Conservation (phyloP, 2,888 invertebrate genomes). For the Clivina fossor region DNA sequence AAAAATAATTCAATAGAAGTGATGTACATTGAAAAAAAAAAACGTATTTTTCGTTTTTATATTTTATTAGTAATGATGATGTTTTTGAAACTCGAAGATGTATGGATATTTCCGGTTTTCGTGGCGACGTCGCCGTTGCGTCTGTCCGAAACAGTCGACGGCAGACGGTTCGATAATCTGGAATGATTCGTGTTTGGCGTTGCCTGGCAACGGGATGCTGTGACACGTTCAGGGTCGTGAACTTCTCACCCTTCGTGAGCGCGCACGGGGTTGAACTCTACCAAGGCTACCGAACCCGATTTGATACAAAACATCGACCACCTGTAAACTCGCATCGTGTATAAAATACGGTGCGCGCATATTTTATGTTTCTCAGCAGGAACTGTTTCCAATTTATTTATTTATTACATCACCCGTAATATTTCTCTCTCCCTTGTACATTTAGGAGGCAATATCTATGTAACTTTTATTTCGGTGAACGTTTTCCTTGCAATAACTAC, state of each 20-base stretch:
- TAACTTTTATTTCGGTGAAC: no score
- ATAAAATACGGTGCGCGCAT: no score
- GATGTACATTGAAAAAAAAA: no score
- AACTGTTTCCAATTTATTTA: no score
- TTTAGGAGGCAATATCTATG: no score
- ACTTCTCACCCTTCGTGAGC: conserved; percentile 26
- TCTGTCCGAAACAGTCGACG: no score
- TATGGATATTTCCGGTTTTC: not conserved
- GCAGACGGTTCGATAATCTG: conserved; percentile 41
- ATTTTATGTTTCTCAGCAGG: no score
- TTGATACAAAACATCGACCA: conserved; percentile 15
- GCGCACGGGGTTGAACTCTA: not conserved
- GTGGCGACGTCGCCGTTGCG: conserved; percentile 33
- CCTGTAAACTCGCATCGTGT: conserved; percentile 14
- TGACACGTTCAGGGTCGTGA: conserved; percentile 35
- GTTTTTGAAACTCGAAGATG: not conserved
- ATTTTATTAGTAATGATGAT: not conserved
- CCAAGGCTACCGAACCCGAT: not conserved
- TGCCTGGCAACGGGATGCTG: conserved; percentile 39
- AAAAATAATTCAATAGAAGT: no score
- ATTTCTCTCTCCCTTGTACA: no score
- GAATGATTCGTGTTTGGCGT: conserved; percentile 38
- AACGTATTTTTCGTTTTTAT: not conserved
- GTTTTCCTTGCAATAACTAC: no score
- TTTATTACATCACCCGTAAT: no score